Evolutionary conservation across 2,113 vertebrate genomes (phyloP).

Genomic region (Acanthisitta chloris): DNA sequence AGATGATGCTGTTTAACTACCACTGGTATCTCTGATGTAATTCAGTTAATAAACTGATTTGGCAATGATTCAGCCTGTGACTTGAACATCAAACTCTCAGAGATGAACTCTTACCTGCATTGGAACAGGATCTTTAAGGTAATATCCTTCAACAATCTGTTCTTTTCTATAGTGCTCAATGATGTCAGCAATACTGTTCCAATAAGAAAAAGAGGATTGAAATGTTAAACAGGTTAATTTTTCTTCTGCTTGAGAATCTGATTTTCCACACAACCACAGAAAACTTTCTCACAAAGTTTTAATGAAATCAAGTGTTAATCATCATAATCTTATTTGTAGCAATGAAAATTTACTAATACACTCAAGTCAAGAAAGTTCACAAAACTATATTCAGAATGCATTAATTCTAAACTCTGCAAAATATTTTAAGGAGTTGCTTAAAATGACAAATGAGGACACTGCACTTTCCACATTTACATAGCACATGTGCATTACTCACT

Average conservation of each 20-base stretch:
- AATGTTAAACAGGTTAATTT: not conserved
- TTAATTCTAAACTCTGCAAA: not conserved
- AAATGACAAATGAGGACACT: not conserved
- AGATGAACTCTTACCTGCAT: slow-evolving; percentile 81
- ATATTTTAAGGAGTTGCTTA: not conserved
- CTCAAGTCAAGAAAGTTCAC: not conserved
- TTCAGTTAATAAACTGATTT: not conserved
- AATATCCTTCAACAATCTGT: slow-evolving; percentile 98
- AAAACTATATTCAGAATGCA: not conserved
- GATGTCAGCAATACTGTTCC: slow-evolving; percentile 92
- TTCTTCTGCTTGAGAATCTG: not conserved
- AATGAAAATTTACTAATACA: not conserved
- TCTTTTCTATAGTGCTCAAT: slow-evolving; percentile 98
- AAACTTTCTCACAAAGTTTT: not conserved
- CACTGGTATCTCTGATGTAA: not conserved
- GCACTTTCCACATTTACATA: not conserved
- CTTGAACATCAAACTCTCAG: not conserved
- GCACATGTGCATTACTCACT: not conserved
- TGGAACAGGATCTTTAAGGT: slow-evolving; percentile 93
- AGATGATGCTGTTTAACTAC: not conserved
- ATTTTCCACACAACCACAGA: not conserved
- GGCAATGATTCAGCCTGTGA: not conserved
- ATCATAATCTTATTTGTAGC: not conserved
- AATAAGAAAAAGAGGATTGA: slow-evolving; percentile 44
- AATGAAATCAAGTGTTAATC: not conserved